phyloP scores from a whole-genome alignment of 2,888 invertebrate genomes.

The Luperina testacea region DNA sequence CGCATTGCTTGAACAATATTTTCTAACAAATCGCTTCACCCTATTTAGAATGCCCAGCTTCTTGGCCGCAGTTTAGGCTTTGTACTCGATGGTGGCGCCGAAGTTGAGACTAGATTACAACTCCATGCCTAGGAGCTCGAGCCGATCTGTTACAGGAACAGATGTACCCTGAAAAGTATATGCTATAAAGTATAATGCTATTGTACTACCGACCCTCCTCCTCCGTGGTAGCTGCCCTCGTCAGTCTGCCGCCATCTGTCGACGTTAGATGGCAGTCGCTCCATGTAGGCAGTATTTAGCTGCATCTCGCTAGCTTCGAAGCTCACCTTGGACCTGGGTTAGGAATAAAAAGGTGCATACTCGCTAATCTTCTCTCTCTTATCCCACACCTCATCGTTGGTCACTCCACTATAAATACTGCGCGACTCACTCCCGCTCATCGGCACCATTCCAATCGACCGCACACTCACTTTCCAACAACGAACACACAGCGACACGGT shows the following conservation, averaged over 20 bases:
- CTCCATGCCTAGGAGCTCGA: too few species aligned
- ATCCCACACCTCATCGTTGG: conserved; percentile 68
- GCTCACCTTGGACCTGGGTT: background rate
- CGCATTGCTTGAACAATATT: too few species aligned
- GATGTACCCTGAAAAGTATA: too few species aligned
- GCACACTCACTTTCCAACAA: conserved; percentile 68
- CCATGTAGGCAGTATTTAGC: background rate
- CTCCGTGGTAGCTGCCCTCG: background rate
- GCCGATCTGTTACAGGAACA: too few species aligned
- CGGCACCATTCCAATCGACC: conserved; percentile 83
- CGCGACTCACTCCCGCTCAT: conserved; percentile 80
- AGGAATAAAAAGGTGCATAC: background rate
- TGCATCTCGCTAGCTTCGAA: background rate
- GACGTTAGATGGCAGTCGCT: background rate
- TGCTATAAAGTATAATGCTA: background rate
- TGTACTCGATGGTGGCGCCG: too few species aligned
- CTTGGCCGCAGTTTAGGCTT: too few species aligned
- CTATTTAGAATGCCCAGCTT: too few species aligned
- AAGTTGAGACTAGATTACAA: too few species aligned
- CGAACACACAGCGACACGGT: conserved; percentile 54
- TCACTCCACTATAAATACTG: conserved; percentile 81
- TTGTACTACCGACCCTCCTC: background rate
- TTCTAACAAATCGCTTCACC: background rate
- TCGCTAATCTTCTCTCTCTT: conserved; percentile 47
- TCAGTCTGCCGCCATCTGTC: background rate